Conservation (phyloP, 2,113 vertebrate species). For the Probosciger aterrimus region DNA sequence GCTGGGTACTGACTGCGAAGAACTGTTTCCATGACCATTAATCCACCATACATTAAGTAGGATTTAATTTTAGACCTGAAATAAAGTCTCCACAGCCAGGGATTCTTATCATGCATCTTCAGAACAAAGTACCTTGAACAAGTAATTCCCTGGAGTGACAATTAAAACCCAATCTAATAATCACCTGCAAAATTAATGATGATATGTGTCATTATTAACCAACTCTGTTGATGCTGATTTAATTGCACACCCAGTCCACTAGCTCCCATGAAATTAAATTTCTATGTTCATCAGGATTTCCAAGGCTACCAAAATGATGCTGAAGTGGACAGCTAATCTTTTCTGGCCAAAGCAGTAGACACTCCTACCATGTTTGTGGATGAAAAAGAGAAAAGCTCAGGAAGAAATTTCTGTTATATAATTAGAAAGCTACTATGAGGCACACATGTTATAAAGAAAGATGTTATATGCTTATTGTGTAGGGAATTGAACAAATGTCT, state of each 20-base stretch:
- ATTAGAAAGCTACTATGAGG: constrained; percentile 16
- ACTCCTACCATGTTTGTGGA: not conserved
- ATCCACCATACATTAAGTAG: constrained; percentile 10
- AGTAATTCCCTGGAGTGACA: constrained; percentile 24
- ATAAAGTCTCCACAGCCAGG: not conserved
- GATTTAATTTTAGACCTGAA: constrained; percentile 42
- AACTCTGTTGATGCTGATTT: not conserved
- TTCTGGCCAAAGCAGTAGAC: not conserved
- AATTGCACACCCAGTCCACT: not conserved
- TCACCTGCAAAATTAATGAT: constrained; percentile 35
- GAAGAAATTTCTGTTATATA: not conserved
- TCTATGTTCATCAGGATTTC: not conserved
- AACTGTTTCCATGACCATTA: constrained; percentile 1
- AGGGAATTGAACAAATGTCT: constrained; percentile 33
- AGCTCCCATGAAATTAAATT: constrained; percentile 6
- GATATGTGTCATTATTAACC: not conserved
- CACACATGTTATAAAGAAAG: not conserved
- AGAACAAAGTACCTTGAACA: constrained; percentile 2
- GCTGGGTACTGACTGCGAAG: not conserved
- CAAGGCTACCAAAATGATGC: not conserved
- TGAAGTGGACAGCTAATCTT: not conserved
- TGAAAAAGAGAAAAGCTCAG: not conserved
- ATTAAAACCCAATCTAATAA: constrained; percentile 14
- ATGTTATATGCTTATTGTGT: not conserved
- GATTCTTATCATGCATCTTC: constrained; percentile 2